Percentiles rank a stretch among this genome's conserved stretches.
Evolutionary conservation across 2,113 vertebrate species (phyloP).

Genomic region (Phylloscopus whistleri): DNA sequence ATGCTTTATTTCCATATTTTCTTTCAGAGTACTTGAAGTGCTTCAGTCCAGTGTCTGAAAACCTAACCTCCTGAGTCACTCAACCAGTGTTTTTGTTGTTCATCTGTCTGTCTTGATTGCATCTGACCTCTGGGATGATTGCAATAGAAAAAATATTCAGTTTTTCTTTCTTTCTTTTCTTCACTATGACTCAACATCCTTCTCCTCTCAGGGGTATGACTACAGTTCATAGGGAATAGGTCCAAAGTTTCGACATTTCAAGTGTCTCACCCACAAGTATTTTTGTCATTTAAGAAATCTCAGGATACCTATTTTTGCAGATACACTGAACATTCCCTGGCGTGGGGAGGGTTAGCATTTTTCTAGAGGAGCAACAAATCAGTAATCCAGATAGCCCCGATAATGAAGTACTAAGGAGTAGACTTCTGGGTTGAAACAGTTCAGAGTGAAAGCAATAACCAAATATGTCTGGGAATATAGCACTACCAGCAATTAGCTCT

Average conservation of each 20-base stretch:
- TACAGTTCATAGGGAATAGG: conserved; percentile 19
- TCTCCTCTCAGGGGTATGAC: conserved; percentile 46
- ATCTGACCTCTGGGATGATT: conserved; percentile 31
- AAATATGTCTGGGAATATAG: background rate
- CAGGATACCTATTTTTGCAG: background rate
- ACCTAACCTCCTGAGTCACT: conserved; percentile 22
- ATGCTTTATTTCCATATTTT: background rate
- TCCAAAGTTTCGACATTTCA: conserved; percentile 26
- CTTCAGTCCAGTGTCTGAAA: background rate
- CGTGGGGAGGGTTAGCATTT: background rate
- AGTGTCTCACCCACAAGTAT: background rate
- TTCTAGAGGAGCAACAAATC: background rate
- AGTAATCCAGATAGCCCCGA: background rate
- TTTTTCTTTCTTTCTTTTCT: conserved; percentile 44
- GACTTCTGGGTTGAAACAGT: background rate
- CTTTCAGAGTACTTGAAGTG: background rate
- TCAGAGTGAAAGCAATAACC: background rate
- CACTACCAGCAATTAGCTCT: background rate
- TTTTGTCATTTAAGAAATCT: background rate
- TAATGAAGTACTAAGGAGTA: background rate
- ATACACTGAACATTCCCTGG: background rate
- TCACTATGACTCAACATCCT: conserved; percentile 57
- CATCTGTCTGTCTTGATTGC: conserved; percentile 16
- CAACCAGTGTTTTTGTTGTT: conserved; percentile 44
- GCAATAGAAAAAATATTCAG: conserved; percentile 41